Conservation (phyloP, 2,113 vertebrate species). For the Phocoena sinus region DNA sequence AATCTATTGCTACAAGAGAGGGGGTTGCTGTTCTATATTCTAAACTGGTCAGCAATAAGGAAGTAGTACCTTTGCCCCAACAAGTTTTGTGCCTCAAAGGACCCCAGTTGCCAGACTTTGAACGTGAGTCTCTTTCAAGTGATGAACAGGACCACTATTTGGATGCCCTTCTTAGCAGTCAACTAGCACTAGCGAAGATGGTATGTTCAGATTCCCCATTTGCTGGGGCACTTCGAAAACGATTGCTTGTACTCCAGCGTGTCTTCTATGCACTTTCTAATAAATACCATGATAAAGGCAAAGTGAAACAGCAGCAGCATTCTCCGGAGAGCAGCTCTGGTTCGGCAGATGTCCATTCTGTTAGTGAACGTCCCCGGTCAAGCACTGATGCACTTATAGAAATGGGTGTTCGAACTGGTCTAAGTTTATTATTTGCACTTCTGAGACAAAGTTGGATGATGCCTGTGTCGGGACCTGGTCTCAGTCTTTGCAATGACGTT, state of each 20-base stretch:
- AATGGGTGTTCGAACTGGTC: slow-evolving; percentile 96
- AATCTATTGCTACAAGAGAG: slow-evolving; percentile 96
- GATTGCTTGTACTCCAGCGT: slow-evolving; percentile 94
- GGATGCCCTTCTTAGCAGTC: slow-evolving; percentile 96
- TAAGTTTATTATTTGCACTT: slow-evolving; percentile 94
- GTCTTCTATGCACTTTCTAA: slow-evolving; percentile 98
- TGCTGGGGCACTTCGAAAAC: slow-evolving; percentile 92
- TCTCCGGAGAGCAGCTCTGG: slow-evolving; percentile 92
- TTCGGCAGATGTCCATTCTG: slow-evolving; percentile 90
- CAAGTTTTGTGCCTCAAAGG: slow-evolving; percentile 98
- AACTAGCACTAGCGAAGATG: slow-evolving; percentile 97
- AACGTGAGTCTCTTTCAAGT: slow-evolving; percentile 95
- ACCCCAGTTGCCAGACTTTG: slow-evolving; percentile 97
- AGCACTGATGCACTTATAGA: slow-evolving; percentile 97
- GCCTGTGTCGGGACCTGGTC: slow-evolving; percentile 83
- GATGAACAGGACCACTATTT: slow-evolving; percentile 99
- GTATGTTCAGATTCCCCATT: slow-evolving; percentile 98
- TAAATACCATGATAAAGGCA: slow-evolving; percentile 98
- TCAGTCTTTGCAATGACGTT: slow-evolving; percentile 94
- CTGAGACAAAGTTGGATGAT: slow-evolving; percentile 97
- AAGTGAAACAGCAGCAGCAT: slow-evolving; percentile 96
- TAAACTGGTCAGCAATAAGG: slow-evolving; percentile 96
- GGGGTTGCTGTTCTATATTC: slow-evolving; percentile 92
- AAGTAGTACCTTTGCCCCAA: slow-evolving; percentile 95
- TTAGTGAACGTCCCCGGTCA: slow-evolving; percentile 93